Percentiles rank a stretch among this genome's conserved stretches.
These are phyloP conservation scores for Triplophysa yarkandensis DNA, from an alignment of 2,797 vertebrate genomes.

Conservation along the genomic window DNA sequence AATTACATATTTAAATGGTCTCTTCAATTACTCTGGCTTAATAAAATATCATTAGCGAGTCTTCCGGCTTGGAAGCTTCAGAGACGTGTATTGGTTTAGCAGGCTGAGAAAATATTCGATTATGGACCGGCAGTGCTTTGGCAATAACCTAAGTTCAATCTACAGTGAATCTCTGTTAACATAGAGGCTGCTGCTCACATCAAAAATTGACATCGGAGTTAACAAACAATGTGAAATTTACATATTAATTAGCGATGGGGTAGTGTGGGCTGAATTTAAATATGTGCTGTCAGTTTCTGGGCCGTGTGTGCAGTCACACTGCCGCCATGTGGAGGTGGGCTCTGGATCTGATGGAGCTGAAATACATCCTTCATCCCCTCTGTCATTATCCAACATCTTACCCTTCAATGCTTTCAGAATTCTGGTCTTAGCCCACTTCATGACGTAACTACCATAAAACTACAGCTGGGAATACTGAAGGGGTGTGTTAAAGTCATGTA, in stretches of 20 bases:
- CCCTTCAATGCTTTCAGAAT: conserved; percentile 8
- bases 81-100: conserved; percentile 76
- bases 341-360: conserved; percentile 54
- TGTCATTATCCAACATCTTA: conserved; percentile 21
- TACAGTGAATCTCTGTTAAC: conserved; percentile 81
- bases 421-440: background rate
- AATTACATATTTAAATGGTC: conserved; percentile 95
- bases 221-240: conserved; percentile 82
- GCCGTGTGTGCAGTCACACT: conserved; percentile 63
- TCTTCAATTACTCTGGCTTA: conserved; percentile 93
- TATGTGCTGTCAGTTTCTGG: conserved; percentile 54
- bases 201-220: conserved; percentile 78
- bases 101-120: conserved; percentile 80
- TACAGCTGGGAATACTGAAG: background rate
- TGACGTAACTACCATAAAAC: background rate
- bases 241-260: conserved; percentile 80
- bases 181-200: conserved; percentile 75
- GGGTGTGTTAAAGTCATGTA: background rate
- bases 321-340: conserved; percentile 71
- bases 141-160: conserved; percentile 74
- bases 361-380: conserved; percentile 11
- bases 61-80: conserved; percentile 85
- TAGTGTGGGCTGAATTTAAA: conserved; percentile 76
- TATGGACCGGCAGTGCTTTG: conserved; percentile 69
- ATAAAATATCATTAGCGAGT: conserved; percentile 89